Percentiles rank a stretch among this genome's conserved stretches.
Conservation (phyloP, 2,113 vertebrate genomes). For the Tinamus guttatus region DNA sequence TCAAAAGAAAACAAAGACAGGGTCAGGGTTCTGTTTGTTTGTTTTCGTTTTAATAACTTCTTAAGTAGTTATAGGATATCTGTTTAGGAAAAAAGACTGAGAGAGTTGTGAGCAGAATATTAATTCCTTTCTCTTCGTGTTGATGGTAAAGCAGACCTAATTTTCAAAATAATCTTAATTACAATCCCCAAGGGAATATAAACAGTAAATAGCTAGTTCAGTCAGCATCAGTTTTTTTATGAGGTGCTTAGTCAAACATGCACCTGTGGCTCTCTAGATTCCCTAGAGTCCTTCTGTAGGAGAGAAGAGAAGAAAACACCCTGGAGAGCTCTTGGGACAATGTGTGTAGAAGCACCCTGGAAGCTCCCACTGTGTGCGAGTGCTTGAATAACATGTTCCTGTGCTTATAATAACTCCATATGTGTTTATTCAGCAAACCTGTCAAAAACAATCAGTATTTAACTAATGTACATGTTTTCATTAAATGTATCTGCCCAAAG, state of each 20-base stretch:
- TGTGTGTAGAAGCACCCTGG: neutral
- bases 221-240: neutral
- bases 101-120: no score
- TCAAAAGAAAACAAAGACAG: neutral
- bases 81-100: neutral
- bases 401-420: neutral
- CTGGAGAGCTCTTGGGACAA: neutral
- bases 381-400: neutral
- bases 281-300: neutral
- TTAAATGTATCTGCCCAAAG: neutral
- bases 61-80: no score
- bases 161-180: neutral
- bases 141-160: neutral
- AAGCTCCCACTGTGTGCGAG: neutral
- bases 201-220: neutral
- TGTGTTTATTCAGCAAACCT: no score
- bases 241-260: rapidly evolving
- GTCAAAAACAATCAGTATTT: no score
- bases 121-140: rapidly evolving
- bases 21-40: neutral
- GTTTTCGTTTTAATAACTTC: neutral
- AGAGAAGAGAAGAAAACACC: neutral
- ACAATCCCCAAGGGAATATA: neutral
- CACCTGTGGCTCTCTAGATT: rapidly evolving
- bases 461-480: neutral